Base-by-base conservation (phyloP, 2,113 vertebrate genomes). In the Notechis scutatus region DNA sequence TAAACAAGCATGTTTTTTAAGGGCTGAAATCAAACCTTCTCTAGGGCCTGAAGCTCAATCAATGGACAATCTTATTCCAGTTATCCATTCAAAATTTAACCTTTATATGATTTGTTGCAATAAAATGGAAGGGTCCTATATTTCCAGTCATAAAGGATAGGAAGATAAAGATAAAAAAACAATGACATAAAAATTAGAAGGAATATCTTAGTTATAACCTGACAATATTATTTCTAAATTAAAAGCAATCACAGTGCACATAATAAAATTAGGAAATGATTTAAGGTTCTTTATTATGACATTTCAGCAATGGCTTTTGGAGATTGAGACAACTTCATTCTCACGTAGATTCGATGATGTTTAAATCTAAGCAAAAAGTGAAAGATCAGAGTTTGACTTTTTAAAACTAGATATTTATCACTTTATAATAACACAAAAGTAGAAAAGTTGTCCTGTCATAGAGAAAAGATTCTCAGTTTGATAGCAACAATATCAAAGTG, bases 361-460 rank as follows among this genome's bases (percentile, higher is more conserved):
- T 85, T 42, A 52, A 85, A 59, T 59, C 26, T 59, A 59, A 23
- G 24, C 87, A n/a, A 92, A 15, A 85, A 57, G 39, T 45, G 39
- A 89, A 92, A 92, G 64, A 92, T 85, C 64, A 92, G 87, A 56
- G 14, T 47, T 14, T 92, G 87, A 57, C 61, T 56, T 89, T 89
- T 92, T 81, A 6, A 26, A 29, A 69, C 50, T 26, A 81, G 42
- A 52, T 42, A 50, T 89, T 50, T 57, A 20, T 92, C 92, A 85
- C 24, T 92, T 57, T 47, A 89, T 45, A 92, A 89, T 56, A 47
- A 85, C 26, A 15, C 61, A 47, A 11, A 92, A 54, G 47, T 54
- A 69, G 91, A 89, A 81, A 92, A 88, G 86, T 12, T 69, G 47
- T n/a, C 39, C n/a, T 64, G 57, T 29, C 29, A 26, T 88, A 69